Percentiles rank a stretch among this genome's conserved stretches.
Conservation (phyloP, 2,113 vertebrate species). For the Gorsachius goisagi region DNA sequence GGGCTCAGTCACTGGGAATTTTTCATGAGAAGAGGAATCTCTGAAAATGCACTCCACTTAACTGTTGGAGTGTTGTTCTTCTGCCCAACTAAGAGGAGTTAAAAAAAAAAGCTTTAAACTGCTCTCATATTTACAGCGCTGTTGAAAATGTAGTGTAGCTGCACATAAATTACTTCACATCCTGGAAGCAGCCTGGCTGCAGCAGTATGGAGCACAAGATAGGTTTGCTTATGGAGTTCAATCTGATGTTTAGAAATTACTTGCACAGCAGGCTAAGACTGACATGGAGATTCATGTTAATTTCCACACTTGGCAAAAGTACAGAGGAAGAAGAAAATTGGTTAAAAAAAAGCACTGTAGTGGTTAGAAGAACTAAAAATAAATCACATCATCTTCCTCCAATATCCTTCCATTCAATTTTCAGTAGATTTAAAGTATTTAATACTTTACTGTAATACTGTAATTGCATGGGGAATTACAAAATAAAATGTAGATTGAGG, state of each 20-base stretch:
- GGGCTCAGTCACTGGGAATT: neutral
- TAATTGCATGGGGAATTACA: neutral
- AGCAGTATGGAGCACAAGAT: neutral
- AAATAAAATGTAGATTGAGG: neutral
- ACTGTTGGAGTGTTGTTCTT: neutral
- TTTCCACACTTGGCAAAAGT: slow-evolving; percentile 25
- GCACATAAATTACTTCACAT: neutral
- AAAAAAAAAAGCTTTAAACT: neutral
- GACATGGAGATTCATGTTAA: neutral
- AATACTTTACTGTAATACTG: neutral
- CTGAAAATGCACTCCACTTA: neutral
- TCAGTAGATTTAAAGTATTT: neutral
- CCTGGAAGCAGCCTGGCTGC: neutral
- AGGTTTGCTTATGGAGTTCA: slow-evolving; percentile 23
- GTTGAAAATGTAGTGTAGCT: neutral
- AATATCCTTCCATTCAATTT: neutral
- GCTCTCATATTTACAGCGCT: neutral
- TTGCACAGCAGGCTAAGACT: neutral
- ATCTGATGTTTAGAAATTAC: slow-evolving; percentile 26
- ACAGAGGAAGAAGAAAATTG: neutral
- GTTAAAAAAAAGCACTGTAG: neutral
- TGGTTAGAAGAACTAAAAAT: neutral
- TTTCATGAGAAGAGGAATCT: neutral
- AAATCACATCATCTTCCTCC: neutral
- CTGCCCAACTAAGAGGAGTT: neutral